A percentile compares a stretch with the other conserved stretches of the same genome.
phyloP scores from a whole-genome alignment of 1,140 invertebrate genomes.

The Drosophila ercepeae region DNA sequence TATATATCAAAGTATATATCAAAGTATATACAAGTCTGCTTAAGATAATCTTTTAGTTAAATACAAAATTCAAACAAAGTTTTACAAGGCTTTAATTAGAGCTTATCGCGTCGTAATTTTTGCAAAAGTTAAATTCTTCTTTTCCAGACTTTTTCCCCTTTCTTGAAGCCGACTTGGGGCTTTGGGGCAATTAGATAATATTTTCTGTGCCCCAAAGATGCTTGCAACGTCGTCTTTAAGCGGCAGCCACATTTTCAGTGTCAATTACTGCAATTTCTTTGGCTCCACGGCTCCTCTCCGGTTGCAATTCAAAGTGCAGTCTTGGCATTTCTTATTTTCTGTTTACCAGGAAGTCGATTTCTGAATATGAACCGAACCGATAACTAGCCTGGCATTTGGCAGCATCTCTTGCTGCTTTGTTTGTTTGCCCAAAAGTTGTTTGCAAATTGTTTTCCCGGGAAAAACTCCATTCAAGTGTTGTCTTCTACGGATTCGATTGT shows the following conservation, averaged over 20 bases:
- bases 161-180: background rate
- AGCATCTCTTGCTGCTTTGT: slow-evolving; percentile 40
- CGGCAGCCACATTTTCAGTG: slow-evolving; percentile 60
- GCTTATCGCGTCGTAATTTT: background rate
- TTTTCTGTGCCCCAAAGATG: slow-evolving; percentile 29
- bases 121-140: background rate
- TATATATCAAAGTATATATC: too few relatives aligned
- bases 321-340: slow-evolving; percentile 29
- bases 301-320: slow-evolving; percentile 29
- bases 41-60: too few relatives aligned
- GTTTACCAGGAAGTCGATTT: slow-evolving; percentile 63
- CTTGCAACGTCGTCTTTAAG: slow-evolving; percentile 55
- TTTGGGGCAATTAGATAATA: slow-evolving; percentile 51
- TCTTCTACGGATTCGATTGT: background rate
- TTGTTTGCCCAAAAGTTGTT: slow-evolving; percentile 59
- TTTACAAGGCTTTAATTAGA: background rate
- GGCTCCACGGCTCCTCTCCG: background rate
- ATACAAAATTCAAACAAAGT: background rate
- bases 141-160: background rate
- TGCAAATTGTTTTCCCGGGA: slow-evolving; percentile 57
- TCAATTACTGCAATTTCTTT: slow-evolving; percentile 68
- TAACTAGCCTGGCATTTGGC: slow-evolving; percentile 31
- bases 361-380: slow-evolving; percentile 27
- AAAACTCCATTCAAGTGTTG: slow-evolving; percentile 46
- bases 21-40: too few relatives aligned